phyloP scores from a whole-genome alignment of 2,888 invertebrate genomes.

The Leptogaster cylindrica region DNA sequence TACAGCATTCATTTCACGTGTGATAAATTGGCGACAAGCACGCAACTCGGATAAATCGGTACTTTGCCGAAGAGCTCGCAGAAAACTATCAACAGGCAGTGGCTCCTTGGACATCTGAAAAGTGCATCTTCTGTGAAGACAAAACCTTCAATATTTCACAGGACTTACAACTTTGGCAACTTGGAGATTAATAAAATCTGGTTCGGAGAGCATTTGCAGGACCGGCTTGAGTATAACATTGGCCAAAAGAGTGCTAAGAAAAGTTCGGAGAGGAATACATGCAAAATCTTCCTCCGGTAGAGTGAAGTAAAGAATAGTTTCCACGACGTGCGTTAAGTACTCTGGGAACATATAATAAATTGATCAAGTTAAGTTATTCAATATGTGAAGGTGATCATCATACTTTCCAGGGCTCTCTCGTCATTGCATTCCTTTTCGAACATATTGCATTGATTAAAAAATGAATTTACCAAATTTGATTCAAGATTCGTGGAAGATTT shows the following conservation, averaged over 20 bases:
- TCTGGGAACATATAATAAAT: slow-evolving; percentile 44
- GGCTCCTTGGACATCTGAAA: slow-evolving; percentile 48
- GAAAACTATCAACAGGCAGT: slow-evolving; percentile 49
- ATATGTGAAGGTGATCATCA: neutral
- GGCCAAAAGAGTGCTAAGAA: slow-evolving; percentile 49
- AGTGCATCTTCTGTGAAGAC: neutral
- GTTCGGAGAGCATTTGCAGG: slow-evolving; percentile 49
- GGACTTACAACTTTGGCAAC: slow-evolving; percentile 47
- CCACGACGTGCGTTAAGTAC: slow-evolving; percentile 49
- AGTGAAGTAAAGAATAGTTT: slow-evolving; percentile 49
- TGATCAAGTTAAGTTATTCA: neutral
- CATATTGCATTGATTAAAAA: slow-evolving; percentile 48
- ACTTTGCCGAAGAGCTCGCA: slow-evolving; percentile 49
- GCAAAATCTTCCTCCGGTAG: slow-evolving; percentile 50
- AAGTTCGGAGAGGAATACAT: slow-evolving; percentile 49
- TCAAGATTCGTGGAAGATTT: slow-evolving; percentile 47
- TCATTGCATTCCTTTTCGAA: slow-evolving; percentile 48
- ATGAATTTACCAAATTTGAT: slow-evolving; percentile 48
- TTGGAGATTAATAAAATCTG: slow-evolving; percentile 51
- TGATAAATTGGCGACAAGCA: slow-evolving; percentile 49
- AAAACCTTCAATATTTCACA: no score
- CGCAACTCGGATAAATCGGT: slow-evolving; percentile 49
- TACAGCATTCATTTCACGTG: slow-evolving; percentile 50
- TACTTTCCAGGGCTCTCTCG: slow-evolving; percentile 49
- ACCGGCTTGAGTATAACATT: slow-evolving; percentile 49